Conservation (phyloP, 2,888 invertebrate species). For the Neria commutata region DNA sequence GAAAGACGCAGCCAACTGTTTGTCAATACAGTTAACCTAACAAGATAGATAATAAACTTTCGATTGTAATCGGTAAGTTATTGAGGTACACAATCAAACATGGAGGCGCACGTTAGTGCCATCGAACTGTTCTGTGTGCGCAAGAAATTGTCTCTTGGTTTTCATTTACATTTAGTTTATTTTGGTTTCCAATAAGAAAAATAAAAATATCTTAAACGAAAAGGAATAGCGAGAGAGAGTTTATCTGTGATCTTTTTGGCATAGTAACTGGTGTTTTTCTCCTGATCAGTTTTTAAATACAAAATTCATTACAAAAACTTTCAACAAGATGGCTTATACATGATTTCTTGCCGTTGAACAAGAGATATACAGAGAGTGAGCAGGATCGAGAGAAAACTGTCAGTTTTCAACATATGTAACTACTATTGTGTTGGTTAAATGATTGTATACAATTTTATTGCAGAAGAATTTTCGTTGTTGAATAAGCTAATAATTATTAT, state of each 20-base stretch:
- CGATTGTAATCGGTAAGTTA: too few relatives aligned
- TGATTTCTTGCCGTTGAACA: slow-evolving; percentile 15
- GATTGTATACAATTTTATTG: slow-evolving; percentile 36
- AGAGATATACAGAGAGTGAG: slow-evolving; percentile 36
- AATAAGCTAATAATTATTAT: slow-evolving; percentile 59
- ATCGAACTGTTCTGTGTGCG: too few relatives aligned
- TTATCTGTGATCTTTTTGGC: slow-evolving; percentile 30
- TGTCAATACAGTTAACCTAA: too few relatives aligned
- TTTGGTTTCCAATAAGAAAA: slow-evolving; percentile 35
- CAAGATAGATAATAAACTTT: too few relatives aligned
- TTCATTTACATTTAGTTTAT: slow-evolving; percentile 26
- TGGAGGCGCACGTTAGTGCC: too few relatives aligned
- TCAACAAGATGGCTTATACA: slow-evolving; percentile 9
- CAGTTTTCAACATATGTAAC: slow-evolving; percentile 30
- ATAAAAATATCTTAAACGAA: slow-evolving; percentile 42
- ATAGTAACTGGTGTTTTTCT: slow-evolving; percentile 24
- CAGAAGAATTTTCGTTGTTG: slow-evolving; percentile 39
- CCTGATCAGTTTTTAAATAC: slow-evolving; percentile 15
- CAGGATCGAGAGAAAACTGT: slow-evolving; percentile 31
- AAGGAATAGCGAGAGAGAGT: slow-evolving; percentile 46
- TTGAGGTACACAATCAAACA: too few relatives aligned
- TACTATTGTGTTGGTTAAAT: slow-evolving; percentile 34
- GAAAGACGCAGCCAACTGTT: too few relatives aligned
- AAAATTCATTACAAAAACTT: slow-evolving; percentile 14
- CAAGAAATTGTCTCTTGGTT: background rate